These are phyloP conservation scores for Azemiops feae DNA, from an alignment of 2,113 vertebrate genomes.

Conservation along the genomic window DNA sequence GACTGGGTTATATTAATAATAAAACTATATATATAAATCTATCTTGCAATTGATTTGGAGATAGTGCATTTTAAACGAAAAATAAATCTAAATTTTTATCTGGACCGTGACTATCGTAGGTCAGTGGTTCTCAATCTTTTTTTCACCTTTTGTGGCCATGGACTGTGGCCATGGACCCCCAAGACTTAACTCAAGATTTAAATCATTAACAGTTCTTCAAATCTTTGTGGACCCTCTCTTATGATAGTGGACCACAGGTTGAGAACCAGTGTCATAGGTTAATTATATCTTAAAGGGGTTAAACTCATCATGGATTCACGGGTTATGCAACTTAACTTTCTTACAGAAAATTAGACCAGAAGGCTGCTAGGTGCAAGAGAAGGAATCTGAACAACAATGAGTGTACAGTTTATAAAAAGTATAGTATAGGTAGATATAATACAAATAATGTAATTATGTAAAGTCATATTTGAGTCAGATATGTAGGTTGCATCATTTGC, in stretches of 20 bases:
- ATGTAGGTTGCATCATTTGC: no score
- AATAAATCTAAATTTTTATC: neutral
- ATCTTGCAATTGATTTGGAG: neutral
- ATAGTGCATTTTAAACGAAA: neutral
- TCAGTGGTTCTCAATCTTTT: neutral
- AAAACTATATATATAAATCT: neutral
- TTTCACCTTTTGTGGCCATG: neutral
- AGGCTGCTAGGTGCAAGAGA: neutral
- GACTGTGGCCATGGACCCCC: neutral
- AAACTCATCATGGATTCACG: neutral
- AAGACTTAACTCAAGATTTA: neutral
- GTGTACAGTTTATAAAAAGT: neutral
- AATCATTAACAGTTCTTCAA: neutral
- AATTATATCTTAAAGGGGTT: neutral
- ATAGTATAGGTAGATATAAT: neutral
- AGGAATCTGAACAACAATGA: neutral
- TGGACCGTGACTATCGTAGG: neutral
- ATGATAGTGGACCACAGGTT: neutral
- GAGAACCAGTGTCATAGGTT: neutral
- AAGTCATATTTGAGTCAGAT: neutral
- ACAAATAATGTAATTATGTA: neutral
- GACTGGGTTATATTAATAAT: neutral
- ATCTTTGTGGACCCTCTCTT: neutral
- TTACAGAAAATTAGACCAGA: neutral
- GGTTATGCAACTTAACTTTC: neutral